Base-by-base conservation (phyloP, 2,797 vertebrate species). In the Australoheros facetus region DNA sequence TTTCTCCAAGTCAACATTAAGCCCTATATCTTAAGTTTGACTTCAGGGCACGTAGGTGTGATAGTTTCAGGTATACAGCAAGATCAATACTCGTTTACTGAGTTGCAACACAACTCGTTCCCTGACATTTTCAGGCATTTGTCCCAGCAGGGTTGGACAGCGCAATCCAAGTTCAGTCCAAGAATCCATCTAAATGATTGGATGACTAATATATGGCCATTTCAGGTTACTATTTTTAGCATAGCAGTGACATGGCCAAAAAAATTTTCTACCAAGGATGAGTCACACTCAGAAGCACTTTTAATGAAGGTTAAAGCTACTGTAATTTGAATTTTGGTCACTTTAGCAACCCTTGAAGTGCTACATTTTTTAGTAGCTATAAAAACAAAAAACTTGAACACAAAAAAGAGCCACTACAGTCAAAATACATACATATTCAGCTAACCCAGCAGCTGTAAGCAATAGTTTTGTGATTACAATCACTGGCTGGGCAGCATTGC, bases 21-120 rank as follows among this genome's bases (percentile, higher is more conserved):
- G 71, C 71, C 59, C 55, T 23, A 21, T 73, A 60, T 69, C 54
- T 73, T 59, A 78, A 72, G 66, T 84, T 79, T 62, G 66, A 84
- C 86, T 89, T 45, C 58, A n/a, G 79, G 82, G 56, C 76, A 84
- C 48, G 60, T 75, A 81, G 78, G 34, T 79, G 83, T 57, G 55
- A 83, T 77, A 56, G 79, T 84, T 77, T 86, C 79, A 74, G 84
- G 80, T 85, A 73, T 77, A 85, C 39, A 23, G 66, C 9, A 4
- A 42, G 64, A 93, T 94, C 87, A 1, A 94, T 93, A 88, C 71
- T 92, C 58, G 10, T 88, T 93, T 89, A 80, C 69, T 66, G 77
- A 58, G 85, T 77, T 77, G 73, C 60, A 80, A 85, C 76, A 71
- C 77, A 76, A 75, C 14, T 45, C 73, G 80, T 77, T 85, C 70